Evolutionary conservation across 2,113 vertebrate species (phyloP).

Genomic region (Laticauda laticaudata): DNA sequence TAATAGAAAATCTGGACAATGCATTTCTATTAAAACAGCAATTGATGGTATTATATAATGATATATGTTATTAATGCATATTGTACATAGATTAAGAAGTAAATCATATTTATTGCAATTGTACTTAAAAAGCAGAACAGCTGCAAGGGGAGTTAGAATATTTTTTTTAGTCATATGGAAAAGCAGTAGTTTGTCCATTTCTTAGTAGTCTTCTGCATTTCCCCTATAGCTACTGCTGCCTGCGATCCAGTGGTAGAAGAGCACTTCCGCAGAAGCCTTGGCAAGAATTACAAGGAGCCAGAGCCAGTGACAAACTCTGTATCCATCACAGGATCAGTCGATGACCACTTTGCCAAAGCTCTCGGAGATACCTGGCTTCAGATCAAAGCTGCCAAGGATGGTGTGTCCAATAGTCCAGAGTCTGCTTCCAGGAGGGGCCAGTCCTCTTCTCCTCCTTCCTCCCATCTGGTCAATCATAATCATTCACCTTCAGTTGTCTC

Average conservation of each 20-base stretch:
- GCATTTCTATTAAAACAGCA: not conserved
- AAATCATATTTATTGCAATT: not conserved
- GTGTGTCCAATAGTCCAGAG: constrained; percentile 82
- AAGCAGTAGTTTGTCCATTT: rapidly evolving
- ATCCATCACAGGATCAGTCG: constrained; percentile 96
- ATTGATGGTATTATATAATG: not conserved
- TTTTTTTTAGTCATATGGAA: not conserved
- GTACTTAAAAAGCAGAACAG: not conserved
- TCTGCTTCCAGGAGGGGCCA: constrained; percentile 74
- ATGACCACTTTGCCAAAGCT: constrained; percentile 99
- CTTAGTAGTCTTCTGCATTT: not conserved
- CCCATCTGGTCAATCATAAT: constrained; percentile 91
- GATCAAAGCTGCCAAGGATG: constrained; percentile 93
- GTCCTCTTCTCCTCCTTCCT: constrained; percentile 79
- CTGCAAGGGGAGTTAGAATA: not conserved
- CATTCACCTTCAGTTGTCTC: constrained; percentile 95
- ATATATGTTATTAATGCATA: not conserved
- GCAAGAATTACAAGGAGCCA: constrained; percentile 97
- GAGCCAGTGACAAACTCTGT: constrained; percentile 92
- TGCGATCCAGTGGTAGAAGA: constrained; percentile 97
- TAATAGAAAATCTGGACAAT: not conserved
- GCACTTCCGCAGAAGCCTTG: constrained; percentile 96
- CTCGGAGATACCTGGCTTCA: constrained; percentile 97
- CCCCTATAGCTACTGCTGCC: constrained; percentile 73
- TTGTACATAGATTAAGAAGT: not conserved